A percentile compares a stretch with the other conserved stretches of the same genome.
Evolutionary conservation across 2,888 invertebrate genomes (phyloP).

Genomic region (Blera fallax): DNA sequence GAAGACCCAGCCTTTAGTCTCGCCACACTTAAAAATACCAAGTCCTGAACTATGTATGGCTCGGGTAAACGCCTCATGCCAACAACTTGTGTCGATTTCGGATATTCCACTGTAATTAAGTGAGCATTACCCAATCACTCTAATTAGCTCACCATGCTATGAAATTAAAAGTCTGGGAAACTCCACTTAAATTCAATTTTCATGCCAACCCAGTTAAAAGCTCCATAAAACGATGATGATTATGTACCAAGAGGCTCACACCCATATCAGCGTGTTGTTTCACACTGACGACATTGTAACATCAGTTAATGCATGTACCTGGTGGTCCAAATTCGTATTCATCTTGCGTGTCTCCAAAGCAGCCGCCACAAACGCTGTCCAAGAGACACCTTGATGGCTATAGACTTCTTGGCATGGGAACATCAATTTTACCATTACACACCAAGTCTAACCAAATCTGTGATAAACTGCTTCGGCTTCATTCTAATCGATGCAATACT

Average conservation of each 20-base stretch:
- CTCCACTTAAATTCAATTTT: constrained; percentile 30
- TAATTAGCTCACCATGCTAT: constrained; percentile 6
- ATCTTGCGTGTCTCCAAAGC: neutral
- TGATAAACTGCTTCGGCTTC: neutral
- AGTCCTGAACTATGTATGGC: no score
- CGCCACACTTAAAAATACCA: neutral
- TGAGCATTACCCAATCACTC: constrained; percentile 12
- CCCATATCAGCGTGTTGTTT: constrained; percentile 11
- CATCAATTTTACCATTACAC: constrained; percentile 1
- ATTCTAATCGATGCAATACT: neutral
- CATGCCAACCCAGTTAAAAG: constrained; percentile 39
- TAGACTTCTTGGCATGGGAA: neutral
- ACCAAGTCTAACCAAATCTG: neutral
- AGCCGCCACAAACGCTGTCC: neutral
- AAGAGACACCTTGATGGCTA: neutral
- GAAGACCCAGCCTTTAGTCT: neutral
- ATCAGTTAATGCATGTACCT: neutral
- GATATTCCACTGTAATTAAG: neutral
- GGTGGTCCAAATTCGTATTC: neutral
- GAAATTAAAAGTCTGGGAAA: constrained; percentile 25
- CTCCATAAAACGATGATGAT: constrained; percentile 55
- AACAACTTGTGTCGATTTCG: neutral
- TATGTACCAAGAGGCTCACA: neutral
- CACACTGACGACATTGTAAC: neutral
- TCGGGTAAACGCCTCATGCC: neutral